Evolutionary conservation across 2,113 vertebrate genomes (phyloP), one percentile per base, ranked within the genome.

Genomic region (Sitta europaea): DNA sequence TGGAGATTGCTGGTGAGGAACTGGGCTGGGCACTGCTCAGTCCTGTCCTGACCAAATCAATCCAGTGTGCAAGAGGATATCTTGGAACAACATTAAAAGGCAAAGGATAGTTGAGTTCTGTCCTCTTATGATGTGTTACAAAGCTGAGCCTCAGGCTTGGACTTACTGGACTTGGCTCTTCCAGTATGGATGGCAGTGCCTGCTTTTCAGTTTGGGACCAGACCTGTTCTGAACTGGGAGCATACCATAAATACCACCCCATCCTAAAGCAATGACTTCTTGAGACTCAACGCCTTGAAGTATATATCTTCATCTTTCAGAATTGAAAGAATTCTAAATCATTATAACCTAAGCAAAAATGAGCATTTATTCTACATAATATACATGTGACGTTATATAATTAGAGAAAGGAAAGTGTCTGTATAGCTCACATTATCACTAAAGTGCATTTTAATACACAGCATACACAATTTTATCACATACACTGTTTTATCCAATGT

Each of bases 141-240:
- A 88, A 94, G 94, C 82, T 96, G 63, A 97, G 95, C 95, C 92
- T 92, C 86, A 83, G 95, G 92, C 90, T 86, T 91, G 70, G 31
- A 51, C 70, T 95, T 72, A 55, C 48, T 89, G 61, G 68, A 71
- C 71, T 92, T 77, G 82, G 48, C 83, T 88, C 58, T 76, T 73
- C 43, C 23, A 83, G 38, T 92, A 94, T 83, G 33, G 66, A 57
- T 1, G 2, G 35, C 23, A 54, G 17, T 42, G 67, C 54, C 20
- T 86, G 82, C 78, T 66, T 66, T 90, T 70, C 72, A 83, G 25
- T 47, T 33, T 80, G 70, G 43, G 38, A 40, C 29, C 54, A 82
- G 70, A 47, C 5, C 7, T 6, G 1, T 10, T 55, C 58, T 70
- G 73, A 38, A 58, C 24, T 73, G 86, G 53, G 63, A 73, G 27